These are phyloP conservation scores for Megalopta genalis DNA, from an alignment of 1,140 invertebrate genomes.

Conservation along the genomic window DNA sequence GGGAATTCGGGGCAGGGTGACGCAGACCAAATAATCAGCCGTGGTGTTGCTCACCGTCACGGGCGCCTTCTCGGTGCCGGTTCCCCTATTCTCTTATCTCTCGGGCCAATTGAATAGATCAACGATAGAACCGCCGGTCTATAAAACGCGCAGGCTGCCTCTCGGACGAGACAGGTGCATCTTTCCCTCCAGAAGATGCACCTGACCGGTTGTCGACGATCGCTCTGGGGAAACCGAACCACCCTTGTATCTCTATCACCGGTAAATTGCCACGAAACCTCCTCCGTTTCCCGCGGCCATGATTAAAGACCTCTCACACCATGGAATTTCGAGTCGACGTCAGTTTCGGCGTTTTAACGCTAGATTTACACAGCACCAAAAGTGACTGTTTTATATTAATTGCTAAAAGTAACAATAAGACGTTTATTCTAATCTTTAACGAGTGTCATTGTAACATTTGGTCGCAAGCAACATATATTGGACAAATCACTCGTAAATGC, in stretches of 20 bases:
- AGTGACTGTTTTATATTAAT: no score
- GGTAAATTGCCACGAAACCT: slow-evolving; percentile 40
- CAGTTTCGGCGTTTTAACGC: no score
- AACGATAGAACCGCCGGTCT: slow-evolving; percentile 57
- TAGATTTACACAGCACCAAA: no score
- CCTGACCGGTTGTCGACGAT: slow-evolving; percentile 35
- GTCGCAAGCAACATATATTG: no score
- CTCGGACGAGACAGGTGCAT: slow-evolving; percentile 59
- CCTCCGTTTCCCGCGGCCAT: background rate
- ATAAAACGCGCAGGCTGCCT: slow-evolving; percentile 47
- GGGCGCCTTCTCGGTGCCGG: slow-evolving; percentile 33
- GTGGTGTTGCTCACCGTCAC: slow-evolving; percentile 52
- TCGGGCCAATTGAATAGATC: slow-evolving; percentile 71
- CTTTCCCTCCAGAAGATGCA: slow-evolving; percentile 38
- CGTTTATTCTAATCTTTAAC: no score
- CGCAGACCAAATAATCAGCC: slow-evolving; percentile 56
- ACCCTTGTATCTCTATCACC: slow-evolving; percentile 42
- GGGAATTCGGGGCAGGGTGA: slow-evolving; percentile 46
- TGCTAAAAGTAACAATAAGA: no score
- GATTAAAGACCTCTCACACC: slow-evolving; percentile 3
- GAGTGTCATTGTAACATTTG: no score
- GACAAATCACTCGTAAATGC: no score
- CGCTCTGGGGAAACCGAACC: slow-evolving; percentile 5
- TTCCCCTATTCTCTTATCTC: slow-evolving; percentile 65
- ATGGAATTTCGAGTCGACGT: background rate